phyloP scores from a whole-genome alignment of 2,797 vertebrate species.

The Tenualosa ilisha region DNA sequence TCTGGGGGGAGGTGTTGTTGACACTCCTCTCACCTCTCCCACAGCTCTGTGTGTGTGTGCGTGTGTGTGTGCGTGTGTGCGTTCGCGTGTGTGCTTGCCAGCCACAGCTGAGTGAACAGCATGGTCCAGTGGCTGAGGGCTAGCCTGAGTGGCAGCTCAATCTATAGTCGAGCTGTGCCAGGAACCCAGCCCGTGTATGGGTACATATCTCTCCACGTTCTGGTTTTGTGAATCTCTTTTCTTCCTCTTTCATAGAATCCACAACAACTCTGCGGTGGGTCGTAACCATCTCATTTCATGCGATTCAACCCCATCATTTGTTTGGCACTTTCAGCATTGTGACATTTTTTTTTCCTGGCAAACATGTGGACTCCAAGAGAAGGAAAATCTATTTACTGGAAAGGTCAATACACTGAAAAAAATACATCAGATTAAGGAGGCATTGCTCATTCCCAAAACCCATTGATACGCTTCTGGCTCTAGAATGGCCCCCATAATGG shows the following conservation, averaged over 20 bases:
- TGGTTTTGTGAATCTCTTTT: neutral
- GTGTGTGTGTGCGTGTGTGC: neutral
- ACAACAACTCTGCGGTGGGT: neutral
- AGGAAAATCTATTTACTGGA: neutral
- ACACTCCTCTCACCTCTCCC: slow-evolving; percentile 12
- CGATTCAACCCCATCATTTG: slow-evolving; percentile 3
- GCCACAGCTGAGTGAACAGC: slow-evolving; percentile 12
- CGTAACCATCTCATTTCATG: neutral
- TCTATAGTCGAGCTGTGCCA: neutral
- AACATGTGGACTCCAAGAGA: neutral
- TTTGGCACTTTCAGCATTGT: neutral
- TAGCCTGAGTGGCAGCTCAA: neutral
- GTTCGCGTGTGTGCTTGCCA: neutral
- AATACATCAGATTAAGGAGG: neutral
- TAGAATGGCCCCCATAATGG: neutral
- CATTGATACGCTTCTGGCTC: neutral
- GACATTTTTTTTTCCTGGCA: neutral
- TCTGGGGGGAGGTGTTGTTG: neutral
- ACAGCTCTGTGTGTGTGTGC: neutral
- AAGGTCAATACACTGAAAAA: slow-evolving; percentile 1
- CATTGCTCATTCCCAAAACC: neutral
- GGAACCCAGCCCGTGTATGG: neutral
- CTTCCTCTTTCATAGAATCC: neutral
- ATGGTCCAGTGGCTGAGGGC: neutral
- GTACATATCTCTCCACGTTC: neutral